A percentile compares a stretch with the other conserved stretches of the same genome.
These are phyloP conservation scores for Rhynchonema sp. DNA, from an alignment of 2,888 invertebrate species.

Conservation along the genomic window DNA sequence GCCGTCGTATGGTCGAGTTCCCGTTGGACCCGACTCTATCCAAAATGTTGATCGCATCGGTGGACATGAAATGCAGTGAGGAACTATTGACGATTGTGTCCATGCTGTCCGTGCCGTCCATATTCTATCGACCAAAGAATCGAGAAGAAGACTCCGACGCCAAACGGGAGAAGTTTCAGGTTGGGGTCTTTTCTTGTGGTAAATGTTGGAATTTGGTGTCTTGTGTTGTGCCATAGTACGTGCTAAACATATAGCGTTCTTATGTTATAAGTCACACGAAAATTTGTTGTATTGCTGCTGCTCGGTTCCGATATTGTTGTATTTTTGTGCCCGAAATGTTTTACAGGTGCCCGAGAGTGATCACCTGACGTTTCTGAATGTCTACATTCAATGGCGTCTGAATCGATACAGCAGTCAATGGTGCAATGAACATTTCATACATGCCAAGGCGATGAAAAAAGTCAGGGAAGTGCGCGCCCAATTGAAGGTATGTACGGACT, in stretches of 20 bases:
- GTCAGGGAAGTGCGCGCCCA: conserved; percentile 83
- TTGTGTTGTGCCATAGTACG: no score
- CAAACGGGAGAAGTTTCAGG: conserved; percentile 88
- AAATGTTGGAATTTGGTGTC: neutral
- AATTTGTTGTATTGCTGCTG: neutral
- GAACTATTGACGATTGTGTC: conserved; percentile 50
- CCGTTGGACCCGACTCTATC: conserved; percentile 94
- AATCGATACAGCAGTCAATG: conserved; percentile 76
- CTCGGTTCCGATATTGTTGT: no score
- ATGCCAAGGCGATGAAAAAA: conserved; percentile 91
- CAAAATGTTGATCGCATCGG: conserved; percentile 90
- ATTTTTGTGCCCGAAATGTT: no score
- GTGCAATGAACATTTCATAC: conserved; percentile 95
- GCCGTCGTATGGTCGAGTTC: conserved; percentile 96
- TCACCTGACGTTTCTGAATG: conserved; percentile 83
- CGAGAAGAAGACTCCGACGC: conserved; percentile 93
- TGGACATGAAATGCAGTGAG: conserved; percentile 79
- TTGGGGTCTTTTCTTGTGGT: conserved; percentile 9
- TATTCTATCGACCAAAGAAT: conserved; percentile 95
- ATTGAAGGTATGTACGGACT: conserved; percentile 39
- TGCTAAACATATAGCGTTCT: no score
- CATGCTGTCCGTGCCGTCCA: conserved; percentile 94
- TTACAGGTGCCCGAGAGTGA: conserved; percentile 87
- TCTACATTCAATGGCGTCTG: conserved; percentile 92
- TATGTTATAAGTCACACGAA: no score